Evolutionary conservation across 1,140 invertebrate species (phyloP), one percentile per base, ranked within the genome.

Genomic region (Drosophila kurseongensis): DNA sequence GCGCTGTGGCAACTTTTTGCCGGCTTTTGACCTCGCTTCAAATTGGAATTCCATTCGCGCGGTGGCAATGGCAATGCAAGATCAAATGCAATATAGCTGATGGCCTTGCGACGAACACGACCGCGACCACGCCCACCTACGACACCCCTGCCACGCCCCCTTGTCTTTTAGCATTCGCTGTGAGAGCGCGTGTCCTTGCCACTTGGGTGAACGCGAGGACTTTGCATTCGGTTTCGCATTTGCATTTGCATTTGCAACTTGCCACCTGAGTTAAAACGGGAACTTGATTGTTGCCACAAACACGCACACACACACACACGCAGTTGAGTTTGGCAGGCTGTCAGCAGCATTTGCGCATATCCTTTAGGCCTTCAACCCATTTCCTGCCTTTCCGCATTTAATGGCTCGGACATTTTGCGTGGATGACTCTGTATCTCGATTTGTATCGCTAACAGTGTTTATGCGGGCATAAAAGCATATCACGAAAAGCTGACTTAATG

Each of bases 71-170:
- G 32, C 61, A 65, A 32, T 60, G 52, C 54, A 65, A 78, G 58
- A 81, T 82, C 79, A 75, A 81, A 81, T 65, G 61, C 73, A 81
- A 72, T 81, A 73, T 76, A 55, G 42, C 18, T 1, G 35, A 23
- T 73, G 79, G 71, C 79, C 78, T 80, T 80, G 78, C 58, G 23
- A 23, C 23, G 23, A 23, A 23, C 29, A 45, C 7, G 32, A 32
- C 18, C 18, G 9, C 36, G 23, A 29, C 55, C 38, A 38, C 54
- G 48, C 35, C n/a, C n/a, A 13, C 54, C 41, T 18, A 10, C 16
- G 8, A 9, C 54, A 2, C 58, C 23, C 13, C 29, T 6, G 9
- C 36, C 52, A 4, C 56, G 60, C 77, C 62, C 27, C 61, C 40
- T 54, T n/a, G 41, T 35, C 48, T 35, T 6, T 35, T 35, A 10